These are phyloP conservation scores for Ricordea florida DNA, from an alignment of 92 coral and sea anemone species.

Conservation along the genomic window DNA sequence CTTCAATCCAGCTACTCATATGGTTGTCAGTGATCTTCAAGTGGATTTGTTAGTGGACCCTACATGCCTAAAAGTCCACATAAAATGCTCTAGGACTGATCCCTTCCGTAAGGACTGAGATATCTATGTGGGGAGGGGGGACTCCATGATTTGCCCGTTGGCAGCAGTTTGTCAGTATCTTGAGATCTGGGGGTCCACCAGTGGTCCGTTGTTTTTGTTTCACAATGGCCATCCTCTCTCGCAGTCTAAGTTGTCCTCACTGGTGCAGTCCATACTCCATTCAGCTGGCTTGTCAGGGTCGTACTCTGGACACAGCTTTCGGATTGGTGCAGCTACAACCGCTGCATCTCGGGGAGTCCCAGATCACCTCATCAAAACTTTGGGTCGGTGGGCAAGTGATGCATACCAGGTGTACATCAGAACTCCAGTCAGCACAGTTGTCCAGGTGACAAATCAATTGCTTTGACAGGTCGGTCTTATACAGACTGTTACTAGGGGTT, in stretches of 20 bases:
- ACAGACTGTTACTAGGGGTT: too few species aligned
- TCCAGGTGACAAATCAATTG: not conserved
- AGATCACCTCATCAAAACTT: constrained; percentile 22
- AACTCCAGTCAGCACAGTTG: not conserved
- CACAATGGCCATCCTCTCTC: constrained; percentile 50
- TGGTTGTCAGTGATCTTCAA: constrained; percentile 14
- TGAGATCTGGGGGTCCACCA: not conserved
- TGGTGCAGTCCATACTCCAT: constrained; percentile 30
- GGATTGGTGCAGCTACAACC: constrained; percentile 68
- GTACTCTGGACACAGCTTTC: constrained; percentile 60
- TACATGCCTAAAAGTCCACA: constrained; percentile 6
- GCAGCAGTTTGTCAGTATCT: too few species aligned
- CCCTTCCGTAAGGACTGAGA: too few species aligned
- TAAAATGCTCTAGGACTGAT: too few species aligned
- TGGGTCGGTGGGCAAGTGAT: constrained; percentile 31
- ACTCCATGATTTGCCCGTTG: too few species aligned
- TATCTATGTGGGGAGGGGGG: too few species aligned
- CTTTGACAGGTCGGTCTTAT: constrained; percentile 21
- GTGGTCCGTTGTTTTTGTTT: constrained; percentile 43
- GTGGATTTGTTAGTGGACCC: not conserved
- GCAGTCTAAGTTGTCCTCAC: constrained; percentile 6
- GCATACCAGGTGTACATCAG: not conserved
- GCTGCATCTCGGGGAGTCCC: constrained; percentile 54
- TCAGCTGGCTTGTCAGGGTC: constrained; percentile 22
- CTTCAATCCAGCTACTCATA: constrained; percentile 35